These are phyloP conservation scores for Tenualosa thibaudeaui DNA, from an alignment of 2,797 vertebrate species.

Conservation along the genomic window DNA sequence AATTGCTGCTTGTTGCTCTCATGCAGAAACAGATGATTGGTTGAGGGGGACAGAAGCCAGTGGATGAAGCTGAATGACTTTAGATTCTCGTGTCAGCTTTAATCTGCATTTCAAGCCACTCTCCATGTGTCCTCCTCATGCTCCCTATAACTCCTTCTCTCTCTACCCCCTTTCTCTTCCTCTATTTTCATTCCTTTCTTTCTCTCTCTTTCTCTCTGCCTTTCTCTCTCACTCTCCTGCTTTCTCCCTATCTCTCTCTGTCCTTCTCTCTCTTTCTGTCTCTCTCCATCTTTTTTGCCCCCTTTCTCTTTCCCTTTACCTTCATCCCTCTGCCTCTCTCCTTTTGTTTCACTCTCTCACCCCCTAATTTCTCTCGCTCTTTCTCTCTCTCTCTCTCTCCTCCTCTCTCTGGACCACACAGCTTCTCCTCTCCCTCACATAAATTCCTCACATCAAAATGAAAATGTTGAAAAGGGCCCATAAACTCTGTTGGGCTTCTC, in stretches of 20 bases:
- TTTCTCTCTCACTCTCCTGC: background rate
- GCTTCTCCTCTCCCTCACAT: conserved; percentile 24
- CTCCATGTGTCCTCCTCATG: background rate
- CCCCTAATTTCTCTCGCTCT: background rate
- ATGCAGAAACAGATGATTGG: background rate
- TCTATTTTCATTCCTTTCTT: background rate
- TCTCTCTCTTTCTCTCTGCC: background rate
- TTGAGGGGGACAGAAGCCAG: background rate
- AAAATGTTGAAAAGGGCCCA: conserved; percentile 45
- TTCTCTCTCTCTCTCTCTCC: conserved; percentile 34
- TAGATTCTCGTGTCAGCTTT: background rate
- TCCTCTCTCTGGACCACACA: conserved; percentile 33
- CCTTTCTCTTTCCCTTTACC: background rate
- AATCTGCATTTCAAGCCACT: background rate
- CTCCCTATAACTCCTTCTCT: background rate
- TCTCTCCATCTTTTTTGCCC: background rate
- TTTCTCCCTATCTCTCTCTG: background rate
- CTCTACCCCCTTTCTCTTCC: background rate
- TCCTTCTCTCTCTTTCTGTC: background rate
- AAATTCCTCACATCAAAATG: conserved; percentile 45
- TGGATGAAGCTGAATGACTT: background rate
- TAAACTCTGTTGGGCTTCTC: conserved; percentile 45
- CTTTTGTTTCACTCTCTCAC: background rate
- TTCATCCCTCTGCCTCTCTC: background rate
- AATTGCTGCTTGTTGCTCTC: background rate